phyloP scores from a whole-genome alignment of 2,113 vertebrate genomes.

The Lucifuga dentata region DNA sequence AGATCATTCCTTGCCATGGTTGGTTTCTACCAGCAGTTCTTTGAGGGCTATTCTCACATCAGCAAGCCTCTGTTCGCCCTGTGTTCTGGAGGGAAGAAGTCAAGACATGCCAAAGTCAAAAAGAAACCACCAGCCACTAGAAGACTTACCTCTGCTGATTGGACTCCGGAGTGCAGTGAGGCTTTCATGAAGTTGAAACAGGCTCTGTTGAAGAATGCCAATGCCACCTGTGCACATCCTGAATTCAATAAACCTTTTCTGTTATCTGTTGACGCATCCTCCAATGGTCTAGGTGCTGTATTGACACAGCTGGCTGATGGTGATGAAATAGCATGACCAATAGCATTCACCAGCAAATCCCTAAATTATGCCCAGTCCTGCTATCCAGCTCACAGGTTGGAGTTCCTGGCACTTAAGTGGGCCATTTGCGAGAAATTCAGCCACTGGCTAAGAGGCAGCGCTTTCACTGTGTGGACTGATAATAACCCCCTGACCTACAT shows the following conservation, averaged over 20 bases:
- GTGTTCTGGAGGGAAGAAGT: too few species aligned
- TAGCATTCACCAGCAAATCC: slow-evolving; percentile 40
- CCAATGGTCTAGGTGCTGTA: slow-evolving; percentile 29
- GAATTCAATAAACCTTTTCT: slow-evolving; percentile 37
- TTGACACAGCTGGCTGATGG: slow-evolving; percentile 11
- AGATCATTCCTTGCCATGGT: too few species aligned
- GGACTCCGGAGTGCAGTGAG: not conserved
- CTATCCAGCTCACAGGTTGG: slow-evolving; percentile 21
- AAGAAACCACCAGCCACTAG: too few species aligned
- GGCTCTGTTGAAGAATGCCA: slow-evolving; percentile 2
- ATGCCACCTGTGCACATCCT: slow-evolving; percentile 17
- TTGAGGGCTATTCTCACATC: too few species aligned
- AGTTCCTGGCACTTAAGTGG: slow-evolving; percentile 26
- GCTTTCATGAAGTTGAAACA: slow-evolving; percentile 3
- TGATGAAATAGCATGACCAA: not conserved
- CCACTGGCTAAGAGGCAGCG: slow-evolving; percentile 5
- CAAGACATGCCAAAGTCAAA: too few species aligned
- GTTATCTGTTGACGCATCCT: slow-evolving; percentile 27
- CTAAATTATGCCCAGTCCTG: slow-evolving; percentile 11
- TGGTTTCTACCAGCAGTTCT: too few species aligned
- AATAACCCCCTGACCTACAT: slow-evolving; percentile 26
- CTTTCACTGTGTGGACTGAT: slow-evolving; percentile 11
- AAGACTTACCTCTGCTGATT: too few species aligned
- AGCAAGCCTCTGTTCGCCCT: too few species aligned
- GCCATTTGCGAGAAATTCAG: slow-evolving; percentile 20